Evolutionary conservation across 2,113 vertebrate species (phyloP), one percentile per base, ranked within the genome.

Genomic region (Jaculus jaculus): DNA sequence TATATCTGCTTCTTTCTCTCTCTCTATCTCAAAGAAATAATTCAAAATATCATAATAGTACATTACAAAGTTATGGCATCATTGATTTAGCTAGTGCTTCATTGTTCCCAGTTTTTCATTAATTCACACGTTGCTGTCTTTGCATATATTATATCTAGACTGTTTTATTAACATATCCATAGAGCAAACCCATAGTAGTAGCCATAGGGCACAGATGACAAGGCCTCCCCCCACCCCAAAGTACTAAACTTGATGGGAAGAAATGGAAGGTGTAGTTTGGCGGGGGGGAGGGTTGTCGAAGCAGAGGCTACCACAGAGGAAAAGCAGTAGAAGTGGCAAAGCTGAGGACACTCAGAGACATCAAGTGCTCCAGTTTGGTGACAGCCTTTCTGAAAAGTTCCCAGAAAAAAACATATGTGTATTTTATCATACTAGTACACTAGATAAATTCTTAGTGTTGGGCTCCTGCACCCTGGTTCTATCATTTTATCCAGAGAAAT

Each of bases 401-500:
- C 32, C 20, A 37, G 51, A 92, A 72, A 63, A 63, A 37, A 15
- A n/a, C 37, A 37, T 72, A 63, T 28, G 26, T 71, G 37, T n/a
- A 28, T 84, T 68, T 93, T 73, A 87, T 84, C 51, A 81, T 28
- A 63, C 86, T 77, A 61, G 21, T 84, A 20, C 71, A 23, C 32
- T 42, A 92, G 66, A 87, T 78, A 94, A 71, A 83, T 37, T 60
- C 21, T 68, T 81, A 32, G n/a, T 51, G 80, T 39, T 28, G 78
- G 78, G 8, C 37, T 71, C 47, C 78, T 39, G n/a, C 21, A 77
- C 3, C 60, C 34, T 8, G 28, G 2, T 16, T 23, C 6, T 73
- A 10, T 42, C 81, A 72, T 90, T 93, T 86, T 91, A 71, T 28
- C 63, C 20, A 34, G 7, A 89, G 77, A 80, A 83, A 94, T 81